Evolutionary conservation across 2,888 invertebrate genomes (phyloP), one percentile per base, ranked within the genome.

Genomic region (Pachymerium ferrugineum): DNA sequence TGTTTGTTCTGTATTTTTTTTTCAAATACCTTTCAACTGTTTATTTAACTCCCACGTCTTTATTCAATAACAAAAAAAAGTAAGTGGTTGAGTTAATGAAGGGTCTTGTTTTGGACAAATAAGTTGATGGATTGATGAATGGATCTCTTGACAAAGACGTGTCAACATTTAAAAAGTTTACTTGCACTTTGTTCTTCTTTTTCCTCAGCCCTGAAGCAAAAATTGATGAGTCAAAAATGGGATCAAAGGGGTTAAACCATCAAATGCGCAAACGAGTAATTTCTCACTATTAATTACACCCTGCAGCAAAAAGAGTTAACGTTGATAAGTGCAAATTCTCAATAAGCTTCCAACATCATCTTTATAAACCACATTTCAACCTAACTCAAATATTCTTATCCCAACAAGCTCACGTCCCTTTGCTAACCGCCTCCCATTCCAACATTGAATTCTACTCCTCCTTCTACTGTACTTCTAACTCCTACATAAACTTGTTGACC

Each of bases 181-280:
- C 47, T 54, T 19, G 16, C 10, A 54, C 47, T 22, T 54, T 54
- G 19, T 54, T 54, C 19, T 54, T 54, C 22, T 54, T 54, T 4
- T 4, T 10, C 16, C 16, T 54, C n/a, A 47, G 16, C 47, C 47
- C 47, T 54, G 19, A 8, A 54, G 47, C 14, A 10, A 54, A 54
- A 54, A 54, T 54, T 54, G 47, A 54, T 54, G 47, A 54, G 47
- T 54, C 47, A 54, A 54, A 22, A 54, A 54, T 54, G 47, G 47
- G 47, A 54, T 54, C 47, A 54, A 54, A 54, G 47, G 22, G 47
- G 47, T 54, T 54, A 54, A 54, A 54, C 47, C 47, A 54, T 54
- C 47, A 54, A 54, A 54, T 54, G 47, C 22, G 47, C 47, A 54
- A 54, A 54, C 19, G 47, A 54, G 47, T 54, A 54, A 54, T 54